Conservation (phyloP, 2,113 vertebrate genomes). For the Australoheros scitulus region DNA sequence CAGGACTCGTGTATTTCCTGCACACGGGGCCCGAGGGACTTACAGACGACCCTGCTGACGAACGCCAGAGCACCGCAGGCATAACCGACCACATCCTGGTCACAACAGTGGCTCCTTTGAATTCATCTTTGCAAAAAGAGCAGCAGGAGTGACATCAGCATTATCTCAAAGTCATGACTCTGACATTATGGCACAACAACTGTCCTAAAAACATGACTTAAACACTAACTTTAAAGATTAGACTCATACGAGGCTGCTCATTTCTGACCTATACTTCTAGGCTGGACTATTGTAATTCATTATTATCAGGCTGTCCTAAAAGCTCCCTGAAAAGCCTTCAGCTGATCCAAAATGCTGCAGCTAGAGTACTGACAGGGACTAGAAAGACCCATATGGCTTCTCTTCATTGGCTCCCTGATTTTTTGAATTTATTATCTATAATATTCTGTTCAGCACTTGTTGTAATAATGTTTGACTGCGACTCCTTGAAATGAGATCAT, state of each 20-base stretch:
- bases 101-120: conserved; percentile 45
- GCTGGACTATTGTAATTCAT: no score
- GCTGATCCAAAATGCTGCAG: no score
- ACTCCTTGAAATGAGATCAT: neutral
- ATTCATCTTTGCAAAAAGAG: neutral
- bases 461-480: neutral
- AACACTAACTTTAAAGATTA: neutral
- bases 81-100: conserved; percentile 48
- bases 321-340: no score
- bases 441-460: no score
- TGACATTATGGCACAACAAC: neutral
- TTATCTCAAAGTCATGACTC: neutral
- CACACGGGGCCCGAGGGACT: conserved; percentile 26
- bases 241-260: neutral
- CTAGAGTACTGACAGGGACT: no score
- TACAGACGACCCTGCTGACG: conserved; percentile 38
- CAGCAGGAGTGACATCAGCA: neutral
- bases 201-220: neutral
- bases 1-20: conserved; percentile 36
- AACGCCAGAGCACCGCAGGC: conserved; percentile 35
- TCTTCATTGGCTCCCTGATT: no score
- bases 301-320: no score
- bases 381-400: no score
- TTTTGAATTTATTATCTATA: no score
- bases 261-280: neutral